Evolutionary conservation across 35 echinoderm and acorn worm genomes (phyloP), one percentile per base, ranked within the genome.

Genomic region (Hemicentrotus pulcherrimus): DNA sequence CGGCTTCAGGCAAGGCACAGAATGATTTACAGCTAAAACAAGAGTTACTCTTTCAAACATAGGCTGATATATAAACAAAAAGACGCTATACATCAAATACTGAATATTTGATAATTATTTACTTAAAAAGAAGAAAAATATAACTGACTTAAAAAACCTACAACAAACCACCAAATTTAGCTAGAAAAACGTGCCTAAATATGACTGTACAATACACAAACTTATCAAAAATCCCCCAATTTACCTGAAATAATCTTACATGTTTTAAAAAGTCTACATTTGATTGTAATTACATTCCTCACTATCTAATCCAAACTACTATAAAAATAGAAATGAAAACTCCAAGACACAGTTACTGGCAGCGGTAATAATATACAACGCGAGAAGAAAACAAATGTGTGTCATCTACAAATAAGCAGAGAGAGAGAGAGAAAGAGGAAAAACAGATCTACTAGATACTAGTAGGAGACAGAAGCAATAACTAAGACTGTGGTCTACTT

Each of bases 81-180:
- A 93, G 91, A 93, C 91, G 91, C 91, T 93, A 93, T 93, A 93
- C 91, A 93, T 93, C 91, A 93, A 93, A 93, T 93, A 93, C 91
- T 93, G 91, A 93, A 93, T 93, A 93, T 93, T 58, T 93, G 91
- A 50, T 58, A 93, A 8, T 93, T 93, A 31, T 46, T 93, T 58
- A 50, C 91, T 93, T 93, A 48, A 31, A n/a, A 93, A 93, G 48
- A 93, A 58, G 13, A 78, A 93, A 93, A 93, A 93, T 93, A 93
- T 55, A 93, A 93, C 32, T 93, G 91, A 93, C 48, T 58, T 93
- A 93, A 31, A 15, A 58, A 5, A 58, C 45, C 91, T 93, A 93
- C 91, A 93, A 46, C 91, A 93, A 93, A 93, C 48, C n/a, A 93
- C 91, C 91, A 31, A 90, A 33, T 46, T 93, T 93, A 8, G 48